Conservation (phyloP, 2,797 vertebrate genomes). For the Pangasius mekongensis region DNA sequence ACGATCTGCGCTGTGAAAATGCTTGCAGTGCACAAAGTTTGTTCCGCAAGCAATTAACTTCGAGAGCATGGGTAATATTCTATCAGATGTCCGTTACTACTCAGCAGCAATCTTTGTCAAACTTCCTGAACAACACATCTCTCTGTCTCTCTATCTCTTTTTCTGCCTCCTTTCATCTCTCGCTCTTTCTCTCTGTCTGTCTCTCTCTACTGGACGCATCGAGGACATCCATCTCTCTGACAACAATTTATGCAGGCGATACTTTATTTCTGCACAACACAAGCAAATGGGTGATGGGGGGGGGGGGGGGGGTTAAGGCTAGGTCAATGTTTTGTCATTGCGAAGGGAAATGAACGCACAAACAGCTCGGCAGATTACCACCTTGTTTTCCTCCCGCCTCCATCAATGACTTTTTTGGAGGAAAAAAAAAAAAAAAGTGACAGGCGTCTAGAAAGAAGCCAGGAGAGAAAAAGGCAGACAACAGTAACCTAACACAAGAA, state of each 20-base stretch:
- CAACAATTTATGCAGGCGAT: conserved; percentile 54
- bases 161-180: neutral
- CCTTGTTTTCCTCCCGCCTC: conserved; percentile 34
- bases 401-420: neutral
- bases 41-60: conserved; percentile 54
- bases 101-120: conserved; percentile 44
- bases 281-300: conserved; percentile 50
- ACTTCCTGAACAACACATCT: conserved; percentile 28
- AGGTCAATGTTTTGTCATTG: conserved; percentile 58
- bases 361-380: conserved; percentile 53
- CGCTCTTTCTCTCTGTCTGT: conserved; percentile 37
- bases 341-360: conserved; percentile 60
- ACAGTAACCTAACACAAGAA: neutral
- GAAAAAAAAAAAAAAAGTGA: neutral
- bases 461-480: neutral
- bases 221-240: conserved; percentile 64
- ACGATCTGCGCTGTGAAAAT: conserved; percentile 24
- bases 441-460: neutral
- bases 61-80: conserved; percentile 27
- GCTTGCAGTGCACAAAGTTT: conserved; percentile 49
- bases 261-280: conserved; percentile 58
- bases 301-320: conserved; percentile 44
- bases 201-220: conserved; percentile 28
- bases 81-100: conserved; percentile 27
- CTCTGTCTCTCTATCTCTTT: neutral